Evolutionary conservation across 2,888 invertebrate genomes (phyloP).

Genomic region (Ophonus ardosiacus): DNA sequence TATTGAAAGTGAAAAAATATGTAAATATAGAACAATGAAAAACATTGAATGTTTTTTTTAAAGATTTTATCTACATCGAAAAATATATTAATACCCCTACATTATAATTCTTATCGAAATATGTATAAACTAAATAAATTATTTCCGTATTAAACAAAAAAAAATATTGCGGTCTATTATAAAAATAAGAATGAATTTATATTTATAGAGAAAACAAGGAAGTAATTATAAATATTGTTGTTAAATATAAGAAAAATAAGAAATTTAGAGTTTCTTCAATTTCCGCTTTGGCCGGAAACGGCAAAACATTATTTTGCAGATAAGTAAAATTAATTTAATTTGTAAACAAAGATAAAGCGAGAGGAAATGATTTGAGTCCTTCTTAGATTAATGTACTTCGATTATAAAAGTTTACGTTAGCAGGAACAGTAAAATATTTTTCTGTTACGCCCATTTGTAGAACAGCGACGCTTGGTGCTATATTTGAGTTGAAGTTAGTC

Average conservation of each 20-base stretch:
- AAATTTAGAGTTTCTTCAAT: background rate
- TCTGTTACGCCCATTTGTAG: constrained; percentile 19
- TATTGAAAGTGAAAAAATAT: background rate
- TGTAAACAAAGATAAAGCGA: background rate
- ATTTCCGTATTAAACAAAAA: no score
- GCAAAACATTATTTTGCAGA: background rate
- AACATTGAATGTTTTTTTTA: background rate
- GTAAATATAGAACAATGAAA: background rate
- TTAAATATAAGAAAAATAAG: background rate
- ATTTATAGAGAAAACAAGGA: no score
- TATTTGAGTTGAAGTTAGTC: constrained; percentile 20
- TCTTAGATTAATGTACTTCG: background rate
- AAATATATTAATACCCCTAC: background rate
- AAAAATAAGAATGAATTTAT: no score
- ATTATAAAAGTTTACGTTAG: background rate
- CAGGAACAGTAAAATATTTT: constrained; percentile 1
- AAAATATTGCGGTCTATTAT: no score
- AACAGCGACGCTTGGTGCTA: constrained; percentile 5
- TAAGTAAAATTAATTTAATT: constrained; percentile 11
- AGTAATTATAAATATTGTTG: no score
- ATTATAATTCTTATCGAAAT: no score
- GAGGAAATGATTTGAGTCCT: background rate
- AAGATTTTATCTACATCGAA: background rate
- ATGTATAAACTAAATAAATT: no score
- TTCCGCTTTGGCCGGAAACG: background rate